Base-by-base conservation (phyloP, 2,888 invertebrate genomes). In the Saturnia japonica region DNA sequence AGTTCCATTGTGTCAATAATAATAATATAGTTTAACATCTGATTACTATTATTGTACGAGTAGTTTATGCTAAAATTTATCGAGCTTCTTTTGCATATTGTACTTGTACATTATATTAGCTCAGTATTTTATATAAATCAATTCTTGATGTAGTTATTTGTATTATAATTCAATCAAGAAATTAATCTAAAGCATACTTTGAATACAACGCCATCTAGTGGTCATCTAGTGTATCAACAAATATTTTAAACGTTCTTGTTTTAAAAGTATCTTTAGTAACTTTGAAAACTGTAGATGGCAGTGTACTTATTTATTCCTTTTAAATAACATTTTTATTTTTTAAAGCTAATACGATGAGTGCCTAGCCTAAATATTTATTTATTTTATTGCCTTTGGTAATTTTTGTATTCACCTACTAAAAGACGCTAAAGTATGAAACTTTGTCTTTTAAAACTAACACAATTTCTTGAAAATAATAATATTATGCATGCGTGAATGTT, bases 141-240 rank as follows among this genome's bases (percentile, higher is more conserved):
- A 28, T 60, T 11, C 16, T 14, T 14, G 25, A 3, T 60, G 25
- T 54, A 54, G 57, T 60, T 60, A 8, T 60, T 28, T n/a, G 14
- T 60, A 28, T 60, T 28, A 9, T 22, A 54, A 60, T 25, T 16
- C 28, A 28, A 25, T 25, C n/a, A 16, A 6, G 14, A 60, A 14
- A 25, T 25, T 12, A 60, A 16, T 25, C 25, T 25, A 60, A 25
- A 25, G 57, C 14, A 28, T n/a, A 22, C 8, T 22, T 60, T 67
- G 25, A 0, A 25, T 69, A 71, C 69, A 84, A 71, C 85, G 91
- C 88, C 91, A 88, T 86, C 92, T 91, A 82, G 76, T 70, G 74
- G 40, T n/a, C 68, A 82, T 74, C 86, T 82, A 86, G 67, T 3
- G 28, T 69, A 83, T 73, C 78, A 71, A 4, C n/a, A 34, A 42